Evolutionary conservation across 2,888 invertebrate genomes (phyloP).

Genomic region (Eudemis profundana): DNA sequence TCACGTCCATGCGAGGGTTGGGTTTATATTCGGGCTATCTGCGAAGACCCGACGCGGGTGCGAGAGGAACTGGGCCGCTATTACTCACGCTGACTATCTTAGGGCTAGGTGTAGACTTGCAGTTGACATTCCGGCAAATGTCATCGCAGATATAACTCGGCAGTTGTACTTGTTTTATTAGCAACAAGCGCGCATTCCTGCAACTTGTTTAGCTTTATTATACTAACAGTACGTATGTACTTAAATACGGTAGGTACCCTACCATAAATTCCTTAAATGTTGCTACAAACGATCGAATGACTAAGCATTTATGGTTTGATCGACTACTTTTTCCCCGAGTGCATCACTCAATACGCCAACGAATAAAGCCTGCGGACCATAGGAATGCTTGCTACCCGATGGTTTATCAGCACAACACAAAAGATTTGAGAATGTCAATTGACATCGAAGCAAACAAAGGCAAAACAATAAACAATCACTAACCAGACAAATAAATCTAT

Average conservation of each 20-base stretch:
- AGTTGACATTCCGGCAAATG: slow-evolving; percentile 39
- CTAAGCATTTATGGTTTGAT: neutral
- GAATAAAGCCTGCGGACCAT: neutral
- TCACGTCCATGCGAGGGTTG: slow-evolving; percentile 52
- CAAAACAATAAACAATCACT: slow-evolving; percentile 40
- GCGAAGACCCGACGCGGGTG: slow-evolving; percentile 16
- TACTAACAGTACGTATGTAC: neutral
- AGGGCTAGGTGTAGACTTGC: slow-evolving; percentile 30
- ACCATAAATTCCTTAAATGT: neutral
- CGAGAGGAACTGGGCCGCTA: slow-evolving; percentile 35
- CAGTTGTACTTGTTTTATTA: slow-evolving; percentile 29
- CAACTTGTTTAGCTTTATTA: slow-evolving; percentile 12
- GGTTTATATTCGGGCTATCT: slow-evolving; percentile 44
- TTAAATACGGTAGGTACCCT: too few species aligned
- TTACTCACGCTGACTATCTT: slow-evolving; percentile 39
- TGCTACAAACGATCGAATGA: neutral
- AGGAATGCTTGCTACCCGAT: neutral
- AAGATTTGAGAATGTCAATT: slow-evolving; percentile 15
- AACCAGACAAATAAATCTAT: slow-evolving; percentile 42
- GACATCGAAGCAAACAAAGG: slow-evolving; percentile 21
- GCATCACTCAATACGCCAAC: neutral
- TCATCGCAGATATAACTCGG: slow-evolving; percentile 41
- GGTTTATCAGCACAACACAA: neutral
- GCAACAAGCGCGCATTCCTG: slow-evolving; percentile 20
- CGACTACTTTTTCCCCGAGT: neutral